Evolutionary conservation across 1,140 invertebrate genomes (phyloP).

Genomic region (Tetramorium simillimum): DNA sequence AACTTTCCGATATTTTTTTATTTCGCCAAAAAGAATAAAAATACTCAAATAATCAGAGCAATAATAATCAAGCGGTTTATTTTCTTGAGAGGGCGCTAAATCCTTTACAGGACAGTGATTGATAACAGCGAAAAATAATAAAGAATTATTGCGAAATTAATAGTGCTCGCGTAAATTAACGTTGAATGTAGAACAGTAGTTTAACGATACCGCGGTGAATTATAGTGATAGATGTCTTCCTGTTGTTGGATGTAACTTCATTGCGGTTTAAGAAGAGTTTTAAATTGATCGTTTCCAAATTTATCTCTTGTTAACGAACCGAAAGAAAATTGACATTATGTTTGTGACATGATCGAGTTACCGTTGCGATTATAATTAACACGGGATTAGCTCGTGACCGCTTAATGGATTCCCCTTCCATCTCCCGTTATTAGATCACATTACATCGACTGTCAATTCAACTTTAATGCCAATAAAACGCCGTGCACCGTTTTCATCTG

Average conservation of each 20-base stretch:
- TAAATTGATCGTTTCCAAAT: neutral
- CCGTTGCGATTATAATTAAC: neutral
- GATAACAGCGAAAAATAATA: neutral
- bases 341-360: neutral
- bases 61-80: neutral
- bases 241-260: neutral
- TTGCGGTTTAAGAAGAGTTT: neutral
- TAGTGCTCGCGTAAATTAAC: neutral
- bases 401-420: neutral
- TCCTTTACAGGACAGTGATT: neutral
- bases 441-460: conserved; percentile 14
- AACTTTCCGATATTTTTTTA: neutral
- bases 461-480: conserved; percentile 1
- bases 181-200: neutral
- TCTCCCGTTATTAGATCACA: neutral
- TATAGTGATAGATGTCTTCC: neutral
- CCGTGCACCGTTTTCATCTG: neutral
- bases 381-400: neutral
- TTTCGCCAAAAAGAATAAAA: neutral
- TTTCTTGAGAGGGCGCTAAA: neutral
- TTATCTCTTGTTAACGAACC: neutral
- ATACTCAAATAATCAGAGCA: neutral
- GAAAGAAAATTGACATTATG: neutral
- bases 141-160: neutral
- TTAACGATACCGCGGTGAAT: neutral